Conservation (phyloP, 2,113 vertebrate genomes). For the Sclerurus mexicanus region DNA sequence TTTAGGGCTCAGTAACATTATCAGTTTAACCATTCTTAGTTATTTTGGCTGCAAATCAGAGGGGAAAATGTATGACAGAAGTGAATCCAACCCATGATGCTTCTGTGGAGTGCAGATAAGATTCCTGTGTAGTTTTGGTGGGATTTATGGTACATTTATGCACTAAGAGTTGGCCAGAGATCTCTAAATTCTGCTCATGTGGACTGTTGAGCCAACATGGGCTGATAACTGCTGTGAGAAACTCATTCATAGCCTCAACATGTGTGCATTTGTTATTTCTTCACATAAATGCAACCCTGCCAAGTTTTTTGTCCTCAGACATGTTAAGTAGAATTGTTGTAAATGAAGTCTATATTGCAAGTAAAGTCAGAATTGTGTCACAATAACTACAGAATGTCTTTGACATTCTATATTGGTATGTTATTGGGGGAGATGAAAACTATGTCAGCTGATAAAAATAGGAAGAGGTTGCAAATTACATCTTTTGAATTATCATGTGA, state of each 20-base stretch:
- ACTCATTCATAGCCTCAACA: not conserved
- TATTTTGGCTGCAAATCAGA: not conserved
- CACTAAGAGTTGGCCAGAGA: not conserved
- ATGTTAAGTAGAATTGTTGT: not conserved
- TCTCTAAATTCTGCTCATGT: not conserved
- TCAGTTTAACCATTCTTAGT: not conserved
- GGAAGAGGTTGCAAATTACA: not conserved
- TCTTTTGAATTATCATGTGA: not conserved
- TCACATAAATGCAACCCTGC: not conserved
- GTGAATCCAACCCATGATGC: not conserved
- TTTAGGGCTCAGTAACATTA: not conserved
- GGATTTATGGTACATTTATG: not conserved
- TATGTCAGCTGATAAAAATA: not conserved
- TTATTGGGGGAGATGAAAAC: not conserved
- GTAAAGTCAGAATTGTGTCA: not conserved
- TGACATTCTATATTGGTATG: not conserved
- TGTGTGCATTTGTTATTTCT: not conserved
- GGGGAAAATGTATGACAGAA: not conserved
- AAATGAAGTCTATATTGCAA: not conserved
- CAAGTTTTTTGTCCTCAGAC: not conserved
- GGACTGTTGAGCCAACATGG: not conserved
- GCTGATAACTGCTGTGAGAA: not conserved
- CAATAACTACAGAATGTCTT: not conserved
- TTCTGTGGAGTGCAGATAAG: not conserved
- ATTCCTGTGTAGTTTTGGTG: not conserved